These are phyloP conservation scores for Spea hammondii DNA, from an alignment of 2,797 vertebrate genomes.

Conservation along the genomic window DNA sequence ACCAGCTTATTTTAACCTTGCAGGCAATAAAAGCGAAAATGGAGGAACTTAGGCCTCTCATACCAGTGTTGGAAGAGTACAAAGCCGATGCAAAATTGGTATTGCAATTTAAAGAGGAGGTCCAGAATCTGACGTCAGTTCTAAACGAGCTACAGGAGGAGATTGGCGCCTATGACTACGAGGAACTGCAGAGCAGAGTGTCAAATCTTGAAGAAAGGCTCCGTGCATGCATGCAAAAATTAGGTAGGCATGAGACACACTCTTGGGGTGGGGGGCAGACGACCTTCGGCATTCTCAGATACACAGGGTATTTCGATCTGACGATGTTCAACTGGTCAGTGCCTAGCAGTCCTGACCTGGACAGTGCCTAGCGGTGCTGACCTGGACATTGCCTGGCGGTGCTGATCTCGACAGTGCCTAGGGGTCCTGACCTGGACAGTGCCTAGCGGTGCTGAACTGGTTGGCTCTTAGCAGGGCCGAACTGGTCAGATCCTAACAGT, in stretches of 20 bases:
- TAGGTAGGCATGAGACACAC: constrained; percentile 88
- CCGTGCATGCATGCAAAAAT: constrained; percentile 99
- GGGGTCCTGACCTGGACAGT: no score
- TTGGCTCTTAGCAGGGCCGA: no score
- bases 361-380: constrained; percentile 54
- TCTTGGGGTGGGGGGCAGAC: constrained; percentile 56
- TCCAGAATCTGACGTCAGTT: constrained; percentile 98
- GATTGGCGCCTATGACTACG: constrained; percentile 99
- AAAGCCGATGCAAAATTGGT: constrained; percentile 99
- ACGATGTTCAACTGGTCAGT: no score
- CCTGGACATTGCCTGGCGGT: constrained; percentile 8
- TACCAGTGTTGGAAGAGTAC: constrained; percentile 99
- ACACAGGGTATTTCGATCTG: constrained; percentile 31
- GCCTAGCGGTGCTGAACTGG: no score
- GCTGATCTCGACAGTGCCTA: no score
- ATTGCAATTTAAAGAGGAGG: constrained; percentile 99
- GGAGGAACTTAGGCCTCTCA: constrained; percentile 99
- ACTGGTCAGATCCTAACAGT: no score
- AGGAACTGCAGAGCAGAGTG: constrained; percentile 97
- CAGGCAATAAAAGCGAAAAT: constrained; percentile 99
- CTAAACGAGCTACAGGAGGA: constrained; percentile 97
- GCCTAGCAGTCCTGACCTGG: constrained; percentile 9
- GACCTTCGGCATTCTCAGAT: constrained; percentile 36
- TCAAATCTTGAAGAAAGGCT: constrained; percentile 99
- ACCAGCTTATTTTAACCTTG: constrained; percentile 97